Evolutionary conservation across 2,888 invertebrate species (phyloP).

Genomic region (Ectemnius cavifrons): DNA sequence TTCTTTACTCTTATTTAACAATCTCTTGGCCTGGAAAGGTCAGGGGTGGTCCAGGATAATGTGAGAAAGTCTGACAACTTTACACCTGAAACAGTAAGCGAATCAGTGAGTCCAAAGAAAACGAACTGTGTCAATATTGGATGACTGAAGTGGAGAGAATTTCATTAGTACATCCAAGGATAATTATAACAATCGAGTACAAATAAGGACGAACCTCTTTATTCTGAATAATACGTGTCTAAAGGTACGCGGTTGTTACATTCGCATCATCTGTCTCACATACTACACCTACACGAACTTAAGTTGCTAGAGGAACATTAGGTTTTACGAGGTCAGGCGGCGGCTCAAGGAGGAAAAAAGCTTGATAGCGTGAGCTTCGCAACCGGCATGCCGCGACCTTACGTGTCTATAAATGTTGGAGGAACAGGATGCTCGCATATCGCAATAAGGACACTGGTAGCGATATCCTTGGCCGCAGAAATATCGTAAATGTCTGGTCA

Average conservation of each 20-base stretch:
- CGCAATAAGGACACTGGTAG: constrained; percentile 73
- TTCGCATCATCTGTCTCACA: constrained; percentile 1
- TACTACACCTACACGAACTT: constrained; percentile 14
- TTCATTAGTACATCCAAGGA: too few species aligned
- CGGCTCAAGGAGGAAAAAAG: constrained; percentile 54
- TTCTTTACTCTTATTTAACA: too few species aligned
- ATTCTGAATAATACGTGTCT: too few species aligned
- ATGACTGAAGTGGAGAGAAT: too few species aligned
- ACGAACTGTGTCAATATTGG: too few species aligned
- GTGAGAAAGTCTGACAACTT: too few species aligned
- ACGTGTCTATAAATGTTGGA: constrained; percentile 72
- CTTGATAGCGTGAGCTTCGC: constrained; percentile 63
- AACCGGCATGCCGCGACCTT: constrained; percentile 65
- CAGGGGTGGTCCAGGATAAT: background rate
- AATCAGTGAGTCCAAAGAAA: too few species aligned
- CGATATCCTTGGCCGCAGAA: constrained; percentile 73
- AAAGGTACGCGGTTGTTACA: constrained; percentile 6
- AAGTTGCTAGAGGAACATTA: background rate
- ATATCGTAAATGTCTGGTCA: constrained; percentile 72
- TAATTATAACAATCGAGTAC: too few species aligned
- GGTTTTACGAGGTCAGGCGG: constrained; percentile 20
- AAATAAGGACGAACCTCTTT: too few species aligned
- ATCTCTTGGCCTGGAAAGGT: background rate
- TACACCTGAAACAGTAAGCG: too few species aligned
- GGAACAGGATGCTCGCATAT: constrained; percentile 67